phyloP scores from a whole-genome alignment of 2,797 vertebrate species.

The Erpetoichthys calabaricus region DNA sequence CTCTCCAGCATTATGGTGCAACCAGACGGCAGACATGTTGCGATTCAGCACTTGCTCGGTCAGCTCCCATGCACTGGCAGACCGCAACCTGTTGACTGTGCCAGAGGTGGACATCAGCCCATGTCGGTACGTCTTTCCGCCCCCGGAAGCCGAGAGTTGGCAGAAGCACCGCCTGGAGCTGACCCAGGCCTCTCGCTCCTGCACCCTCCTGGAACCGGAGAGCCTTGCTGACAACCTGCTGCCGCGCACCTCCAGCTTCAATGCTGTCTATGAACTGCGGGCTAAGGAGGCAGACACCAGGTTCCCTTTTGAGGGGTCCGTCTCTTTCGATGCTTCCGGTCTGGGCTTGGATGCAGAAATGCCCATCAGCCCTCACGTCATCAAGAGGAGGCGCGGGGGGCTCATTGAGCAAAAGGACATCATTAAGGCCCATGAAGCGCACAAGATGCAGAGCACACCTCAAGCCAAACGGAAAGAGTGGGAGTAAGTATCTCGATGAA shows the following conservation, averaged over 20 bases:
- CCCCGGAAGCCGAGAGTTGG: slow-evolving; percentile 67
- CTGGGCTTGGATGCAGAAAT: slow-evolving; percentile 46
- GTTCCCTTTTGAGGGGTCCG: slow-evolving; percentile 28
- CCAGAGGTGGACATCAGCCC: slow-evolving; percentile 38
- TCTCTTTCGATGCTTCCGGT: slow-evolving; percentile 32
- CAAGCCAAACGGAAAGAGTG: slow-evolving; percentile 91
- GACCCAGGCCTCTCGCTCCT: slow-evolving; percentile 43
- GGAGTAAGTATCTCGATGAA: slow-evolving; percentile 72
- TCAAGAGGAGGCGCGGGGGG: slow-evolving; percentile 77
- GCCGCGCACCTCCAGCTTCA: slow-evolving; percentile 53
- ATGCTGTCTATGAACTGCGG: slow-evolving; percentile 53
- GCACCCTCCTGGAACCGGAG: slow-evolving; percentile 56
- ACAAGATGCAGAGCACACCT: slow-evolving; percentile 96
- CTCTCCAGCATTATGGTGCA: slow-evolving; percentile 70
- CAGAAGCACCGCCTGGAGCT: slow-evolving; percentile 54
- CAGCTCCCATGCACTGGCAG: slow-evolving; percentile 56
- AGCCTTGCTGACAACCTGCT: slow-evolving; percentile 48
- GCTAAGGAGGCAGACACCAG: slow-evolving; percentile 21
- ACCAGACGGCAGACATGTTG: slow-evolving; percentile 59
- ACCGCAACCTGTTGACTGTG: slow-evolving; percentile 41
- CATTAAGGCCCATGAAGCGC: slow-evolving; percentile 85
- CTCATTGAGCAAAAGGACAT: slow-evolving; percentile 92
- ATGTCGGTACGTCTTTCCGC: slow-evolving; percentile 47
- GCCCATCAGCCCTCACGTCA: slow-evolving; percentile 71
- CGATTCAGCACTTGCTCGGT: slow-evolving; percentile 64